phyloP scores from a whole-genome alignment of 2,113 vertebrate species.

The Onychostruthus taczanowskii region DNA sequence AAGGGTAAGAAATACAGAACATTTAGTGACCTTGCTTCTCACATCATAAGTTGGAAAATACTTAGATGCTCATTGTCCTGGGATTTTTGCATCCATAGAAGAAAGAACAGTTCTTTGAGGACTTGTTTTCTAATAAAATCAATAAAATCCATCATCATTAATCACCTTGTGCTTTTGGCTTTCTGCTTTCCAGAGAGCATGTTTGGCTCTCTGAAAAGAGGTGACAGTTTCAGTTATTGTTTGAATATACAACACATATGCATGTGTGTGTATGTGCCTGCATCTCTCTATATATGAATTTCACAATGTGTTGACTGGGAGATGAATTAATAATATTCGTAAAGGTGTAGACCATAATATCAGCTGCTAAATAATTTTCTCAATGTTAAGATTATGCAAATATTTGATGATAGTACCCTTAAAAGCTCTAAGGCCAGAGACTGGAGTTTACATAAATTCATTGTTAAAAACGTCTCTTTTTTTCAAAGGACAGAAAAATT shows the following conservation, averaged over 20 bases:
- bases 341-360: background rate
- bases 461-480: background rate
- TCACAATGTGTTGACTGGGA: background rate
- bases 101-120: slow-evolving; percentile 9
- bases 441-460: background rate
- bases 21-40: slow-evolving; percentile 2
- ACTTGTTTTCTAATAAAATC: slow-evolving; percentile 31
- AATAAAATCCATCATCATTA: background rate
- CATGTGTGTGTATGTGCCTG: background rate
- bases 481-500: background rate
- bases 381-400: background rate
- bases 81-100: slow-evolving; percentile 1
- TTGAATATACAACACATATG: background rate
- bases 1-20: background rate
- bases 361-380: background rate
- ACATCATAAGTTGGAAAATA: background rate
- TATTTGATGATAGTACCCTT: background rate
- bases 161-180: background rate
- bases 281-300: background rate
- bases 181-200: background rate
- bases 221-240: background rate
- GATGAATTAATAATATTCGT: background rate
- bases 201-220: background rate
- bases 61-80: background rate
- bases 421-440: background rate